Base-by-base conservation (phyloP, 2,113 vertebrate genomes). In the Tylochromis polylepis region DNA sequence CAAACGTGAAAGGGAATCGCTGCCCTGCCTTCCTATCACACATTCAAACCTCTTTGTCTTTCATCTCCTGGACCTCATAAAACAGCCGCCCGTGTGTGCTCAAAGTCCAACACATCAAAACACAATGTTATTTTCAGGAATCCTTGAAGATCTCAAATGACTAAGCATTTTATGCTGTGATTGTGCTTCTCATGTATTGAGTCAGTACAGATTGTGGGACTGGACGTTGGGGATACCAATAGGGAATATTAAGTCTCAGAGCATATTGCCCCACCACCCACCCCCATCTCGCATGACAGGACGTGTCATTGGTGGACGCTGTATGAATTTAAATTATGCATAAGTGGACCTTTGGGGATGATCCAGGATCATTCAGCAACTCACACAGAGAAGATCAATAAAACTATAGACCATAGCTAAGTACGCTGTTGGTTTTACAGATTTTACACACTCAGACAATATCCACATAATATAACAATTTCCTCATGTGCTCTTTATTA, bases 61-160 rank as follows among this genome's bases (percentile, higher is more conserved):
- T 93, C 85, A 93, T 93, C 87, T 90, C 82, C 55, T 2, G 15
- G 85, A 31, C 85, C 46, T 55, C 89, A 91, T 75, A 88, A 80
- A 91, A 86, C 90, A 90, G 87, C 81, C 5, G 7, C 87, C 85
- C 29, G 53, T 65, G 43, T 60, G 70, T 12, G 67, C 34, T 91
- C 75, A 82, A 62, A 84, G 82, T 67, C 57, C 0, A 11, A 62
- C 81, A 81, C 89, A 91, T 88, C 82, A 89, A 92, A 91, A 92
- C 79, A 3, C 59, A 3, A 27, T 2, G 29, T 51, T 6, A 20
- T 81, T 84, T 84, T 83, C 29, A 75, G 31, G 87, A 82, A 79
- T 85, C 83, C 82, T 81, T 65, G 46, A 85, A 92, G 27, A 82
- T 49, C 53, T 82, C 34, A 79, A 87, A 80, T 78, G 51, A 87